phyloP scores from a whole-genome alignment of 2,797 vertebrate species.

The Eidolon dupreanum region DNA sequence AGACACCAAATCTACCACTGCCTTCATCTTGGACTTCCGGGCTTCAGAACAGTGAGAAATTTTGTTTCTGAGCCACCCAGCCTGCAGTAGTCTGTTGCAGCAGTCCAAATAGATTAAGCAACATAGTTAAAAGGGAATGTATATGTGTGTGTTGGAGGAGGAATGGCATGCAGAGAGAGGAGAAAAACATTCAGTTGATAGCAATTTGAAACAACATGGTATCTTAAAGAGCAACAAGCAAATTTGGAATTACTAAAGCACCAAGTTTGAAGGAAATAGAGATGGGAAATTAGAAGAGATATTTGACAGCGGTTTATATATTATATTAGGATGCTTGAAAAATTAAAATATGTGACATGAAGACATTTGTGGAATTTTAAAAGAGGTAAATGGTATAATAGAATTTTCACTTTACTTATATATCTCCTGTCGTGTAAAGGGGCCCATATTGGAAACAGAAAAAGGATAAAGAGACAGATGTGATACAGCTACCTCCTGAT shows the following conservation, averaged over 20 bases:
- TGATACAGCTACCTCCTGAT: not conserved
- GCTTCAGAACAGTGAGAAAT: not conserved
- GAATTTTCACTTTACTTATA: not conserved
- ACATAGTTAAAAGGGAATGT: too few species aligned
- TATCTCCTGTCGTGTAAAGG: not conserved
- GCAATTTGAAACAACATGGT: fast-evolving
- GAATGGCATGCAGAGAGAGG: not conserved
- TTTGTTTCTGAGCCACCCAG: not conserved
- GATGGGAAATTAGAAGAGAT: not conserved
- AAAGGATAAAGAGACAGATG: not conserved
- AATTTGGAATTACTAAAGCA: not conserved
- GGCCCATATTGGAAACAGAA: fast-evolving
- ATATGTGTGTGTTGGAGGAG: not conserved
- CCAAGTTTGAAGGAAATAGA: not conserved
- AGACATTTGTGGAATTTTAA: not conserved
- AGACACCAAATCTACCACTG: not conserved
- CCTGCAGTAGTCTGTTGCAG: not conserved
- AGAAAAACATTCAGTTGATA: fast-evolving
- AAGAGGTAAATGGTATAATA: not conserved
- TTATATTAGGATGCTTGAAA: not conserved
- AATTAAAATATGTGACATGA: not conserved
- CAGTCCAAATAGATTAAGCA: too few species aligned
- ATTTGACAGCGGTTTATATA: not conserved
- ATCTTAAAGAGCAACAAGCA: not conserved
- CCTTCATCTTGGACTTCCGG: not conserved